A percentile compares a stretch with the other conserved stretches of the same genome.
Conservation (phyloP, 2,113 vertebrate genomes). For the Microcebus griseorufus region DNA sequence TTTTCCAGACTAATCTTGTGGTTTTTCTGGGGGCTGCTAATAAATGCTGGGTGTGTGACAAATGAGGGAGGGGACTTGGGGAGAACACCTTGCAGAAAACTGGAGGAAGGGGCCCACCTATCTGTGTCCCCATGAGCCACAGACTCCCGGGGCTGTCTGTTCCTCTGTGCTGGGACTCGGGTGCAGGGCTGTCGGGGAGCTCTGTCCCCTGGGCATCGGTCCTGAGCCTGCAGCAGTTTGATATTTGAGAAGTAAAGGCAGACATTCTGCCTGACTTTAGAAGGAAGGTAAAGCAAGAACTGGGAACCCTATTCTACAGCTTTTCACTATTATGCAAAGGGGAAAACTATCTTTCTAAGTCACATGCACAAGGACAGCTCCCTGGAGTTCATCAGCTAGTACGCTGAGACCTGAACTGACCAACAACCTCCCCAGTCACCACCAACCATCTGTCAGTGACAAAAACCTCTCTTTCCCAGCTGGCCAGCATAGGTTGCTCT, state of each 20-base stretch:
- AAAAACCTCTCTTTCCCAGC: neutral
- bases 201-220: neutral
- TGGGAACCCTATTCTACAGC: neutral
- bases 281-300: neutral
- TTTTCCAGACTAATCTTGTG: neutral
- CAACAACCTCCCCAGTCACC: neutral
- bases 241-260: neutral
- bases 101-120: neutral
- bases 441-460: neutral
- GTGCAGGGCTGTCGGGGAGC: neutral
- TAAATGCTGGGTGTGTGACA: neutral
- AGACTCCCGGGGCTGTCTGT: accelerated
- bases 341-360: neutral
- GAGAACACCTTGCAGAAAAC: neutral
- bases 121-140: neutral
- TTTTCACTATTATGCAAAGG: neutral
- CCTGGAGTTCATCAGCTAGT: neutral
- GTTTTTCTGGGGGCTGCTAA: neutral
- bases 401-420: neutral
- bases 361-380: neutral
- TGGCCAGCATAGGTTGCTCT: neutral
- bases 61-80: neutral
- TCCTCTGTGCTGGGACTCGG: neutral
- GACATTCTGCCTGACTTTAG: neutral
- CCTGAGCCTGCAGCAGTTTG: neutral